Percentiles rank a stretch among this genome's conserved stretches.
Evolutionary conservation across 2,797 vertebrate species (phyloP).

Genomic region (Darevskia nairensis): DNA sequence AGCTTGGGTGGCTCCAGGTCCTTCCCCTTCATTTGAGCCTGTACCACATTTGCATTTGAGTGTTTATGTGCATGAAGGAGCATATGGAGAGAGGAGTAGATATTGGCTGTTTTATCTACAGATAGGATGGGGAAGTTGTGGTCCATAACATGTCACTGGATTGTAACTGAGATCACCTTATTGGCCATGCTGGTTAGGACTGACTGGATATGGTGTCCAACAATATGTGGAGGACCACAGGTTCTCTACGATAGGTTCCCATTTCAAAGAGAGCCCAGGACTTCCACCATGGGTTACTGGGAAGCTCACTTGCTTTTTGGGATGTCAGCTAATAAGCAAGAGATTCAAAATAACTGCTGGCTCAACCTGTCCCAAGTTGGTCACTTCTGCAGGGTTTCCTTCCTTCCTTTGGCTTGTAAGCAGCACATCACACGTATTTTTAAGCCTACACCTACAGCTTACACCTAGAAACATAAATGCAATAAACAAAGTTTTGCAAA

Average conservation of each 20-base stretch:
- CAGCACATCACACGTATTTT: neutral
- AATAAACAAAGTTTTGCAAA: neutral
- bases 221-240: neutral
- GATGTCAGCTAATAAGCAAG: neutral
- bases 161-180: neutral
- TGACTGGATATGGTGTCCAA: neutral
- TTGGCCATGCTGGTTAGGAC: neutral
- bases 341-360: neutral
- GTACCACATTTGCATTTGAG: neutral
- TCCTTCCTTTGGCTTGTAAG: neutral
- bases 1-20: neutral
- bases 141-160: no score
- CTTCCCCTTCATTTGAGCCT: neutral
- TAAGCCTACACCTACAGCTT: neutral
- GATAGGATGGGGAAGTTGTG: neutral
- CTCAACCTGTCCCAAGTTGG: neutral
- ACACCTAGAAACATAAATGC: neutral
- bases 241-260: no score
- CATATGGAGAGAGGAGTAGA: neutral
- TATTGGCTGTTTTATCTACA: neutral
- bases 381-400: neutral
- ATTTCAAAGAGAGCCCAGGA: neutral
- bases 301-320: neutral
- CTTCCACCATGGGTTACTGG: neutral
- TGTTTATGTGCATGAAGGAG: neutral